Percentiles rank a stretch among this genome's conserved stretches.
These are phyloP conservation scores for Columba janthina DNA, from an alignment of 2,113 vertebrate species.

Conservation along the genomic window DNA sequence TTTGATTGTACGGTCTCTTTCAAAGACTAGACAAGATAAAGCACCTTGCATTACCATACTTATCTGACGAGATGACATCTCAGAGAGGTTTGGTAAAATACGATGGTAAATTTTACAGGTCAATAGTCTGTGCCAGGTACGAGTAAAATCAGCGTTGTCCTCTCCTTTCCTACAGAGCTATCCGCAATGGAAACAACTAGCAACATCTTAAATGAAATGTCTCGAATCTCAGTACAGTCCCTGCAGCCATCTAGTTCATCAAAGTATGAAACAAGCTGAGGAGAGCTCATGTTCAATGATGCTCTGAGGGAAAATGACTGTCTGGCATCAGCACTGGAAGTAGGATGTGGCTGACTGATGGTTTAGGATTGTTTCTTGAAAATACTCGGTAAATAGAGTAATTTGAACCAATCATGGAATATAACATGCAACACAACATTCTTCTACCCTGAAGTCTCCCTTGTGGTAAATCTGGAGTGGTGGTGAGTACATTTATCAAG, in stretches of 20 bases:
- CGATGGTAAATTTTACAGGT: neutral
- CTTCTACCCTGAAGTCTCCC: slow-evolving; percentile 31
- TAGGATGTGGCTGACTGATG: slow-evolving; percentile 51
- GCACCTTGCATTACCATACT: neutral
- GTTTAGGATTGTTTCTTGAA: slow-evolving; percentile 39
- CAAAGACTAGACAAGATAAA: slow-evolving; percentile 6
- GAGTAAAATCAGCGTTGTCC: neutral
- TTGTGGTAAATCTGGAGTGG: slow-evolving; percentile 54
- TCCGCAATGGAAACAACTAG: neutral
- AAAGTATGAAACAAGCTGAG: slow-evolving; percentile 40
- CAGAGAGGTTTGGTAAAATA: neutral
- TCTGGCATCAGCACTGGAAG: slow-evolving; percentile 60
- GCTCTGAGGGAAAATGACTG: slow-evolving; percentile 67
- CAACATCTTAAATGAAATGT: slow-evolving; percentile 13
- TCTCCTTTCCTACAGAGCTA: neutral
- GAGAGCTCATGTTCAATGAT: slow-evolving; percentile 39
- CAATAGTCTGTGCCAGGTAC: slow-evolving; percentile 18
- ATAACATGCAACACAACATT: slow-evolving; percentile 52
- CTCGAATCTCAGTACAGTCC: slow-evolving; percentile 4
- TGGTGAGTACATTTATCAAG: slow-evolving; percentile 61
- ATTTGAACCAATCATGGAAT: slow-evolving; percentile 62
- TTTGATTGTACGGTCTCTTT: neutral
- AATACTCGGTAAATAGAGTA: slow-evolving; percentile 62
- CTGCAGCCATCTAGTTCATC: slow-evolving; percentile 52
- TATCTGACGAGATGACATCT: neutral